phyloP scores from a whole-genome alignment of 2,888 invertebrate species.

The Drosophila formosana region DNA sequence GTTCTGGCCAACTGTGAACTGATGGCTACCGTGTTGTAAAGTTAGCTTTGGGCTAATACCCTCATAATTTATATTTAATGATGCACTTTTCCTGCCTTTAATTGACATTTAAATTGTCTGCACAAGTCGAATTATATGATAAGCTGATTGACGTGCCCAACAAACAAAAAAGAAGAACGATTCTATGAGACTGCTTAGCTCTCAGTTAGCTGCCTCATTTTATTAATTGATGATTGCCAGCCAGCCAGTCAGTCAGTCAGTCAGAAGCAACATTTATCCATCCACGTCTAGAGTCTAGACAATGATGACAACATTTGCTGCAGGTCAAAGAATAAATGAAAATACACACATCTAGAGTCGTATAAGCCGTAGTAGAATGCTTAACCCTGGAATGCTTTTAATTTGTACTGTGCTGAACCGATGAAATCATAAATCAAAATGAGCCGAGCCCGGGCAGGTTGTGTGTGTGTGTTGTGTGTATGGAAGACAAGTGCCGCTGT shows the following conservation, averaged over 20 bases:
- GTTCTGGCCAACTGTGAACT: conserved; percentile 31
- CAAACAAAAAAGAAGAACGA: conserved; percentile 1
- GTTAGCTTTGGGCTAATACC: conserved; percentile 47
- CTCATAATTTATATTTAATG: conserved; percentile 78
- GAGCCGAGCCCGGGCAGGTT: conserved; percentile 23
- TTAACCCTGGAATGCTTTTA: conserved; percentile 65
- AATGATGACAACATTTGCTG: conserved; percentile 76
- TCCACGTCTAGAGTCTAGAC: conserved; percentile 37
- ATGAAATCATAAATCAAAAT: conserved; percentile 79
- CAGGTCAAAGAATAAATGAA: conserved; percentile 59
- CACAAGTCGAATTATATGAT: conserved; percentile 60
- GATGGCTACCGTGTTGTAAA: conserved; percentile 63
- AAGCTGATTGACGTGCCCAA: conserved; percentile 73
- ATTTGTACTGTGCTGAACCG: conserved; percentile 58
- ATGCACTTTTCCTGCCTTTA: conserved; percentile 61
- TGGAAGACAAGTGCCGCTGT: conserved; percentile 58
- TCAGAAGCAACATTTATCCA: conserved; percentile 22
- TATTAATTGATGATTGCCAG: conserved; percentile 72
- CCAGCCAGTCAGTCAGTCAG: conserved; percentile 5
- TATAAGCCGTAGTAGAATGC: conserved; percentile 1
- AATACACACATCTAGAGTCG: conserved; percentile 13
- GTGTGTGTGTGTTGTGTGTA: conserved; percentile 1
- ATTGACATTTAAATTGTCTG: conserved; percentile 78
- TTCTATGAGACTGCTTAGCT: conserved; percentile 36
- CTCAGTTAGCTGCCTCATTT: conserved; percentile 39